Evolutionary conservation across 1,140 invertebrate genomes (phyloP).

Genomic region (Penaeus indicus): DNA sequence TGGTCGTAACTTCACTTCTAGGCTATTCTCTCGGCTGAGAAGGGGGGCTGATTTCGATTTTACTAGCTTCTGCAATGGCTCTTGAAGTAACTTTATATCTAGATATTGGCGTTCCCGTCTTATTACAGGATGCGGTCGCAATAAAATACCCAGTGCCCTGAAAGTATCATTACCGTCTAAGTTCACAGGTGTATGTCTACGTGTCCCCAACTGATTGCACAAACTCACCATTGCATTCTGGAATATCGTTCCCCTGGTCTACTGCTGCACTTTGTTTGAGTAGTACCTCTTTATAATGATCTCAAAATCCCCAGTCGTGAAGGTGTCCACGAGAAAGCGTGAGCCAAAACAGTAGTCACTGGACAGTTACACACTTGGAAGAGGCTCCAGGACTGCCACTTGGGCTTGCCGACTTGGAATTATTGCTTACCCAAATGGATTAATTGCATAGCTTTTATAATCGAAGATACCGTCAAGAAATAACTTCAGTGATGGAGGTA

Average conservation of each 20-base stretch:
- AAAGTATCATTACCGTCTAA: too few relatives aligned
- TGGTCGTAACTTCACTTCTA: too few relatives aligned
- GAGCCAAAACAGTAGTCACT: constrained; percentile 19
- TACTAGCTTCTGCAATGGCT: too few relatives aligned
- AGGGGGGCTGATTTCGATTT: too few relatives aligned
- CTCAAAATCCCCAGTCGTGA: not conserved
- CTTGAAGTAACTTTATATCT: too few relatives aligned
- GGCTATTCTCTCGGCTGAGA: too few relatives aligned
- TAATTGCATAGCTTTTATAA: not conserved
- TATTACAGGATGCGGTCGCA: too few relatives aligned
- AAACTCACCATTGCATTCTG: not conserved
- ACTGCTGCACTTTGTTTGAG: constrained; percentile 17
- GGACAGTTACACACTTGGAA: not conserved
- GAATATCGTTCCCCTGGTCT: not conserved
- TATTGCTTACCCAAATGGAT: constrained; percentile 1
- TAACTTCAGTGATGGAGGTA: constrained; percentile 6
- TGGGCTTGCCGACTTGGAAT: constrained; percentile 1
- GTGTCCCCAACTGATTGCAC: not conserved
- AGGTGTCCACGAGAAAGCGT: constrained; percentile 8
- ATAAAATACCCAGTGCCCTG: too few relatives aligned
- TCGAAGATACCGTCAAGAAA: not conserved
- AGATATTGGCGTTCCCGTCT: too few relatives aligned
- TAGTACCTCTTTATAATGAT: not conserved
- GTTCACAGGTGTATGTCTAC: not conserved
- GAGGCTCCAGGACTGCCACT: not conserved